A percentile compares a stretch with the other conserved stretches of the same genome.
Conservation (phyloP, 2,113 vertebrate species). For the Anser cygnoides region DNA sequence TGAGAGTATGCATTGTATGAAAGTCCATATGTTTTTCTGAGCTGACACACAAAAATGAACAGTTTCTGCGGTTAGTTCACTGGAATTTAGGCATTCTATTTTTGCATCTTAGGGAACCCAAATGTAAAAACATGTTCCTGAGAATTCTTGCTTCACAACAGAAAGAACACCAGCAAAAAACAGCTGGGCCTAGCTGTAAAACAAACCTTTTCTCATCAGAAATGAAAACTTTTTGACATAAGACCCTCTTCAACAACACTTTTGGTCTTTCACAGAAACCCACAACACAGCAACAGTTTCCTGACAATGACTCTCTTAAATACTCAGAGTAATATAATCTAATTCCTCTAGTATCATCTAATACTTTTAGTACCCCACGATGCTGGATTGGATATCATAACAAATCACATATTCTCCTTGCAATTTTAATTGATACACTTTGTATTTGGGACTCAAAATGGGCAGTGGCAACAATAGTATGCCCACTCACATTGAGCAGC, state of each 20-base stretch:
- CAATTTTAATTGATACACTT: neutral
- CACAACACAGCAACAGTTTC: neutral
- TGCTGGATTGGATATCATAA: neutral
- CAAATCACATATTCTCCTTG: neutral
- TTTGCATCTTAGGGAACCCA: neutral
- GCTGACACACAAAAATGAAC: conserved; percentile 6
- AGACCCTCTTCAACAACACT: neutral
- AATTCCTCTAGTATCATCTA: neutral
- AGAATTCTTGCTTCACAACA: neutral
- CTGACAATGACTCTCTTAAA: neutral
- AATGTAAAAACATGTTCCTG: neutral
- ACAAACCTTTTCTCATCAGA: neutral
- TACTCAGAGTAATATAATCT: neutral
- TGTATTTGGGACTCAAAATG: neutral
- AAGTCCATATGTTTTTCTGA: neutral
- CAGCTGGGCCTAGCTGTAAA: neutral
- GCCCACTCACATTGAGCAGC: neutral
- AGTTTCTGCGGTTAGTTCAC: neutral
- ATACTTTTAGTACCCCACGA: neutral
- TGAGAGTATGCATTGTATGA: neutral
- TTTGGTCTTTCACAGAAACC: neutral
- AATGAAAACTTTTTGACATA: neutral
- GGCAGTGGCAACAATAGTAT: neutral
- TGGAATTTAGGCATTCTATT: neutral
- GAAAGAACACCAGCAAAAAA: neutral